Evolutionary conservation across 1,140 invertebrate genomes (phyloP), one percentile per base, ranked within the genome.

Genomic region (Heliconius nattereri): DNA sequence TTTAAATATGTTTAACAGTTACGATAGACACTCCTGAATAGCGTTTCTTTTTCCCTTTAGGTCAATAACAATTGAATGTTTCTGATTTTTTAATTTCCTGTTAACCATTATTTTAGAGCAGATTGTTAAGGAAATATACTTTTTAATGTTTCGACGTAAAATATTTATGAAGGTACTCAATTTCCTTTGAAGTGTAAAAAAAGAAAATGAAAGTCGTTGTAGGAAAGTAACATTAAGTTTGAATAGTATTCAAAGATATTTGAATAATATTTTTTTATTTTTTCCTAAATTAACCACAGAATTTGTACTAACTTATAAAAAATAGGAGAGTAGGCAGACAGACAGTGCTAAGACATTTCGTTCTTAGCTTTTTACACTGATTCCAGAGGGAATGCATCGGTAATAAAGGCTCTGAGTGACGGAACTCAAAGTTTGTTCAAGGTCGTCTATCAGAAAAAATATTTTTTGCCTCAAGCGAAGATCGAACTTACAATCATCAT

Each of bases 51-150:
- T 91, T 66, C 2, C 40, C 87, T 86, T 81, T 82, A 83, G 88
- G 82, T 89, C 85, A 89, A 91, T 88, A 70, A 82, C 70, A 86
- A 87, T 87, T 78, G 84, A 72, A 0, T 85, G 87, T 87, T 91
- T 90, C 86, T 87, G 86, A 92, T 91, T 90, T 88, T 91, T 89
- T 86, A 88, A 89, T 91, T 91, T 92, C 88, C 91, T 85, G 84
- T 87, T 86, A 87, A 86, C 82, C 77, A 75, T 57, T 23, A 23
- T 81, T 66, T 66, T 66, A 66, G 13, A 16, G 5, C 0, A 29
- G 3, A 66, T 0, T 26, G 60, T 1, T 16, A 66, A n/a, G 8
- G 0, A 66, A 66, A 29, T 66, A 26, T 26, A 26, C 7, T 29
- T 66, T 35, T 35, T 7, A 35, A 35, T 35, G 32, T 7, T 66